These are phyloP conservation scores for Alosa sapidissima DNA, from an alignment of 2,797 vertebrate species.

Conservation along the genomic window DNA sequence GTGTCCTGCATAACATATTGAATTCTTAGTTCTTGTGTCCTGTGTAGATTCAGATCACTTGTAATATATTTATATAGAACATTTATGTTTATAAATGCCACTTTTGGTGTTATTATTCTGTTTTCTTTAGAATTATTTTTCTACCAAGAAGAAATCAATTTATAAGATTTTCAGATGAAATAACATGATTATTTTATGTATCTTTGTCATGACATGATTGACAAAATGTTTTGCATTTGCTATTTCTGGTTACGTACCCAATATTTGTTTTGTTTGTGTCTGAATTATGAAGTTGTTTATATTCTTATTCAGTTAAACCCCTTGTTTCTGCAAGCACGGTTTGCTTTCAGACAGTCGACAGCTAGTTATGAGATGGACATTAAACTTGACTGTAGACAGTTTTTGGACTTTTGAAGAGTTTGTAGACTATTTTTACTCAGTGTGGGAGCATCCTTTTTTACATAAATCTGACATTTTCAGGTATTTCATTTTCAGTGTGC, in stretches of 20 bases:
- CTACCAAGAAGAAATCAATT: constrained; percentile 12
- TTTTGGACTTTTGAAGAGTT: neutral
- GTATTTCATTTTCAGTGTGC: neutral
- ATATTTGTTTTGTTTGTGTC: neutral
- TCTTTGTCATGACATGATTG: neutral
- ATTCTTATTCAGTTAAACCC: neutral
- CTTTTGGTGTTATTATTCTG: neutral
- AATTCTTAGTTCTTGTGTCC: neutral
- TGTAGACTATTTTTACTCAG: neutral
- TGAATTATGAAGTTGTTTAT: constrained; percentile 12
- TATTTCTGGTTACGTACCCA: neutral
- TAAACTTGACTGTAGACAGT: neutral
- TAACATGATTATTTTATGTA: neutral
- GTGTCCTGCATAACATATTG: neutral
- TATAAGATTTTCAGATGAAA: neutral
- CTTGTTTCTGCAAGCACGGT: neutral
- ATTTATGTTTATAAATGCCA: neutral
- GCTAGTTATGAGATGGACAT: neutral
- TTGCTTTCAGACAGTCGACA: neutral
- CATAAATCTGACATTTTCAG: neutral
- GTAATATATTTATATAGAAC: neutral
- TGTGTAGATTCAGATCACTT: neutral
- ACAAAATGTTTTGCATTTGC: neutral
- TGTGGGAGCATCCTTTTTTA: neutral
- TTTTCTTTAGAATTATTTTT: constrained; percentile 19